Conservation (phyloP, 2,797 vertebrate species). For the Diglossa cyanea region DNA sequence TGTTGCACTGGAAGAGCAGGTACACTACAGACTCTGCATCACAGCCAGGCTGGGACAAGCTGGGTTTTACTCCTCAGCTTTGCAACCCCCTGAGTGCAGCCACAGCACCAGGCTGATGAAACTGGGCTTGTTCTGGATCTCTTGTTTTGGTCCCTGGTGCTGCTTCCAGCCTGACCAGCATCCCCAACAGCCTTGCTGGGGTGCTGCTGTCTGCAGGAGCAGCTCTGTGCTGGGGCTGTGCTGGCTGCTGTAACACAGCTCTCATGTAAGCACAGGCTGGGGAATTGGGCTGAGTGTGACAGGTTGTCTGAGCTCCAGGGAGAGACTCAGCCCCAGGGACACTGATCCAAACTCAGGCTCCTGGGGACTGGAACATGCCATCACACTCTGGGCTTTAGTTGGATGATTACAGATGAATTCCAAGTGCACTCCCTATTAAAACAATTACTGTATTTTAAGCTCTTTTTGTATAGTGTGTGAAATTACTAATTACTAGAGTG, state of each 20-base stretch:
- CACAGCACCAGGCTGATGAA: neutral
- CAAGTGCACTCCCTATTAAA: neutral
- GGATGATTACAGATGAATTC: slow-evolving; percentile 25
- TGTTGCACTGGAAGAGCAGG: neutral
- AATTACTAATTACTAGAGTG: slow-evolving; percentile 43
- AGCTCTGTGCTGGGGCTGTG: neutral
- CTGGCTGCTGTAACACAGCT: neutral
- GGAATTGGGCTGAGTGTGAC: neutral
- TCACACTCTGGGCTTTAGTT: neutral
- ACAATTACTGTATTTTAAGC: slow-evolving; percentile 49
- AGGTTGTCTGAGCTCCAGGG: neutral
- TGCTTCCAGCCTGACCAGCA: neutral
- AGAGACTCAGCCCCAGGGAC: neutral
- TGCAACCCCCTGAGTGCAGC: neutral
- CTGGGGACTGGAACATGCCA: neutral
- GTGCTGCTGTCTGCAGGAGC: neutral
- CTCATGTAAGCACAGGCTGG: neutral
- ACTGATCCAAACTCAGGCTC: neutral
- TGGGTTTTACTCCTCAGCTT: neutral
- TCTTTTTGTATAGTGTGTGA: neutral
- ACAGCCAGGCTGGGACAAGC: neutral
- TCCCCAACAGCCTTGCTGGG: neutral
- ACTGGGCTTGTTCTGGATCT: neutral
- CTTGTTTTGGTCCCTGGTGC: neutral
- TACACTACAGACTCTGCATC: neutral